phyloP scores from a whole-genome alignment of 2,113 vertebrate species.

The Psephotus haematonotus region DNA sequence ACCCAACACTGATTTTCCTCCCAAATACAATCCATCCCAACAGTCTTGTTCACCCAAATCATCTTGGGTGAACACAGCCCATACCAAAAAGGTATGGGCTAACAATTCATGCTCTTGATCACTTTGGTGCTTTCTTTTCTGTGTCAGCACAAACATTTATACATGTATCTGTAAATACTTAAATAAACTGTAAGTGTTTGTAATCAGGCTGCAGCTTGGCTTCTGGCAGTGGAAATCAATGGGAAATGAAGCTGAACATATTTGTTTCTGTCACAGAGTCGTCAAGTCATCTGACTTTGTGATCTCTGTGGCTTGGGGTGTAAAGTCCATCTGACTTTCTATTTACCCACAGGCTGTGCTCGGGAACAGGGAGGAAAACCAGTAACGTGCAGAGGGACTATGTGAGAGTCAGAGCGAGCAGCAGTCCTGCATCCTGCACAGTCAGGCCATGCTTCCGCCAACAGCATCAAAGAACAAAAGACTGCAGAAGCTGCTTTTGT shows the following conservation, averaged over 20 bases:
- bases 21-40: not conserved
- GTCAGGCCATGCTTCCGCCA: not conserved
- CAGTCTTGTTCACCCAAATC: not conserved
- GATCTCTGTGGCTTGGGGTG: not conserved
- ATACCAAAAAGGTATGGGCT: not conserved
- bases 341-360: not conserved
- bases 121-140: not conserved
- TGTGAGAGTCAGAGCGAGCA: not conserved
- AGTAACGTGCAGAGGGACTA: not conserved
- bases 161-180: not conserved
- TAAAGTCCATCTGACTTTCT: not conserved
- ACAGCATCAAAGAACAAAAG: not conserved
- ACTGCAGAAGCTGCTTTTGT: not conserved
- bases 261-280: not conserved
- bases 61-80: not conserved
- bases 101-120: not conserved
- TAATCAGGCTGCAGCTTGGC: not conserved
- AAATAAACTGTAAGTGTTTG: not conserved
- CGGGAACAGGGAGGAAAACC: not conserved
- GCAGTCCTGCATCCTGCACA: not conserved
- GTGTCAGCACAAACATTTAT: not conserved
- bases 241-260: not conserved
- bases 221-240: not conserved
- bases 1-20: not conserved
- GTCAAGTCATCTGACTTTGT: not conserved